phyloP scores from a whole-genome alignment of 2,888 invertebrate genomes.

The Gymnosoma rotundatum region DNA sequence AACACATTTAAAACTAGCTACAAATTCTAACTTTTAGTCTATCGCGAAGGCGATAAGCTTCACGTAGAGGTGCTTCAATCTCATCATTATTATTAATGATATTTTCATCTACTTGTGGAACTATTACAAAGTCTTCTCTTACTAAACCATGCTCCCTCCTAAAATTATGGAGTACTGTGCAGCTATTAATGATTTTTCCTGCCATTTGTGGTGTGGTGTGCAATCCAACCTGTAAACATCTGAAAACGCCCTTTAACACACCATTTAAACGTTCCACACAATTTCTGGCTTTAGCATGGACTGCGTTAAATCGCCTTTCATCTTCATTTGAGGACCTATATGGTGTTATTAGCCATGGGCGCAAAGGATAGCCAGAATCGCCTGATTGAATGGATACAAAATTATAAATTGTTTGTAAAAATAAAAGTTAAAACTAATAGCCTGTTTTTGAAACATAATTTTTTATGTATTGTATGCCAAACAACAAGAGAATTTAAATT shows the following conservation, averaged over 20 bases:
- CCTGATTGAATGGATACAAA: background rate
- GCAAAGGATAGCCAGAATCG: constrained; percentile 25
- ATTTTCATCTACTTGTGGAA: background rate
- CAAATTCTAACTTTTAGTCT: background rate
- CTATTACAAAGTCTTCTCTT: background rate
- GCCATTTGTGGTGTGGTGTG: constrained; percentile 23
- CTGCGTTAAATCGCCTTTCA: constrained; percentile 13
- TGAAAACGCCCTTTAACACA: constrained; percentile 27
- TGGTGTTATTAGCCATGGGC: constrained; percentile 25
- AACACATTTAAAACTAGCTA: background rate
- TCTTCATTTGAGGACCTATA: constrained; percentile 1
- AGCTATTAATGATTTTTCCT: constrained; percentile 43
- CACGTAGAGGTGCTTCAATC: background rate
- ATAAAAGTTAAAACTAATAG: too few relatives aligned
- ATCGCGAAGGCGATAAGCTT: background rate
- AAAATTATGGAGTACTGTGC: constrained; percentile 35
- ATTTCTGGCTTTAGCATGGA: constrained; percentile 25
- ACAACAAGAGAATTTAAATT: too few relatives aligned
- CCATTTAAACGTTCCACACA: constrained; percentile 18
- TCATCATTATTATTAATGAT: background rate
- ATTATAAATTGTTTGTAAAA: too few relatives aligned
- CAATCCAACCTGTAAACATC: constrained; percentile 21
- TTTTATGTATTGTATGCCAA: too few relatives aligned
- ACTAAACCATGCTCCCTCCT: constrained; percentile 10
- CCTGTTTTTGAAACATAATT: too few relatives aligned